phyloP scores from a whole-genome alignment of 2,113 vertebrate genomes.

The Indicator indicator region DNA sequence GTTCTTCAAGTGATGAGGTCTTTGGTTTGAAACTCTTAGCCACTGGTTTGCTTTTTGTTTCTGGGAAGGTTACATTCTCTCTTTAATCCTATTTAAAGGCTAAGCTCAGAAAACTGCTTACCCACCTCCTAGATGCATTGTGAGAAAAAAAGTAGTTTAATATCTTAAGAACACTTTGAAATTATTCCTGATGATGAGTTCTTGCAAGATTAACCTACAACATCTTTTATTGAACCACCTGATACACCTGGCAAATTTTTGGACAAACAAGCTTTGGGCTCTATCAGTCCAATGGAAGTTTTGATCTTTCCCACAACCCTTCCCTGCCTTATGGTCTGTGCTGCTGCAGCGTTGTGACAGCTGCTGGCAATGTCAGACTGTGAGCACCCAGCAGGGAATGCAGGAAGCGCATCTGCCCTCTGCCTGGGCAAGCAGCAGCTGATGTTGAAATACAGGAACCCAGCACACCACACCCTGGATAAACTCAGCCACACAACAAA shows the following conservation, averaged over 20 bases:
- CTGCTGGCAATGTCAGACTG: neutral
- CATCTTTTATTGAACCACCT: neutral
- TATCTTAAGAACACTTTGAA: neutral
- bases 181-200: neutral
- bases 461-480: conserved; percentile 3
- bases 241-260: neutral
- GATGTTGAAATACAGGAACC: neutral
- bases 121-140: neutral
- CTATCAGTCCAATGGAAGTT: neutral
- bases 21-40: neutral
- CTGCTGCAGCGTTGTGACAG: neutral
- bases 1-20: neutral
- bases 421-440: neutral
- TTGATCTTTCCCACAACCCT: neutral
- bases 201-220: neutral
- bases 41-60: neutral
- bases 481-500: neutral
- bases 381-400: neutral
- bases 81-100: neutral
- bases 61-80: neutral
- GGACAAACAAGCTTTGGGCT: neutral
- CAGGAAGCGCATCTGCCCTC: neutral
- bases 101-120: neutral
- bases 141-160: neutral
- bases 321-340: neutral